A percentile compares a stretch with the other conserved stretches of the same genome.
phyloP scores from a whole-genome alignment of 2,113 vertebrate genomes.

The Regulus satrapa region DNA sequence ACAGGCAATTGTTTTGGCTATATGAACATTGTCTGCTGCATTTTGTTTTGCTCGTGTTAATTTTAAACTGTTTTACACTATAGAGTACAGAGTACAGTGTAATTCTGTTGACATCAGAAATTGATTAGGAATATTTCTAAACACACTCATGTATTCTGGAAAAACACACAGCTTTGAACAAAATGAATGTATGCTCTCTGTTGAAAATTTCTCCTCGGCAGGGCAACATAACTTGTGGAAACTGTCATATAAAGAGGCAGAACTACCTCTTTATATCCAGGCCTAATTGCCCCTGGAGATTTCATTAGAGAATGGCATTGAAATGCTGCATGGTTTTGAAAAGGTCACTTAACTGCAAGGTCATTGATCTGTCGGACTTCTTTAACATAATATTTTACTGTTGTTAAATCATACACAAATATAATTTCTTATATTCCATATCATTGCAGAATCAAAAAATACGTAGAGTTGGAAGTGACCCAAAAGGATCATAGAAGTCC shows the following conservation, averaged over 20 bases:
- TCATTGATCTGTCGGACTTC: background rate
- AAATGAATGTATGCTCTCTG: background rate
- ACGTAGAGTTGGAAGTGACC: background rate
- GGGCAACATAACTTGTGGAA: background rate
- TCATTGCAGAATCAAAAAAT: background rate
- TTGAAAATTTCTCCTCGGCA: background rate
- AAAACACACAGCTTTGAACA: background rate
- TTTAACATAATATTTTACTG: background rate
- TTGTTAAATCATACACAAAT: background rate
- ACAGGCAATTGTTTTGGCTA: background rate
- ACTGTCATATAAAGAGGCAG: background rate
- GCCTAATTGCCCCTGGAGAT: background rate
- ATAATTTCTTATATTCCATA: background rate
- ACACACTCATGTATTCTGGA: background rate
- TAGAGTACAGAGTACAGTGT: background rate
- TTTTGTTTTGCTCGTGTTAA: background rate
- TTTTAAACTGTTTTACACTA: background rate
- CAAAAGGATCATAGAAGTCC: background rate
- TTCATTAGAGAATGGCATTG: background rate
- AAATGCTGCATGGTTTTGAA: background rate
- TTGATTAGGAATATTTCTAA: background rate
- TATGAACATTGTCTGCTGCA: background rate
- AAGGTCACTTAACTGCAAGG: background rate
- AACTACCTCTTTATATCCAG: background rate
- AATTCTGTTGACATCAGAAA: background rate